These are phyloP conservation scores for Solenopsis fugax DNA, from an alignment of 1,140 invertebrate genomes.

Conservation along the genomic window DNA sequence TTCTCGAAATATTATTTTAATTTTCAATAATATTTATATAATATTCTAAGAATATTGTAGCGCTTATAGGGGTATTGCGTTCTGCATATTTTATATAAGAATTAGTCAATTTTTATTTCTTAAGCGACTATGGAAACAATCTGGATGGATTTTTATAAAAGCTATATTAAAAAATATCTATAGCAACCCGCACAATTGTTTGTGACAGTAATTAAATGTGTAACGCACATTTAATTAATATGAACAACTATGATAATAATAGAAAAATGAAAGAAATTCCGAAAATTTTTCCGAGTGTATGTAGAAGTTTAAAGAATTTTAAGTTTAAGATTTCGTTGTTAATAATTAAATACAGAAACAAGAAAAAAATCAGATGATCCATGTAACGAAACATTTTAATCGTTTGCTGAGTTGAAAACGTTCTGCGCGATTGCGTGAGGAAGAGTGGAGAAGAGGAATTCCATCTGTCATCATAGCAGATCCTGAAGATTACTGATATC, in stretches of 20 bases:
- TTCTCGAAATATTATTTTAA: too few relatives aligned
- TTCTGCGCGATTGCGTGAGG: neutral
- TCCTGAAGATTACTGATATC: slow-evolving; percentile 11
- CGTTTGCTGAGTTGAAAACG: neutral
- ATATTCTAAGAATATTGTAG: too few relatives aligned
- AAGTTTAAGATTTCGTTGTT: neutral
- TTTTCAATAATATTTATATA: too few relatives aligned
- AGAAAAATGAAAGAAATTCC: neutral
- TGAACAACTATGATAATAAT: neutral
- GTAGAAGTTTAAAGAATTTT: neutral
- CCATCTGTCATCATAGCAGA: slow-evolving; percentile 8
- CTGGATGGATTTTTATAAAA: neutral
- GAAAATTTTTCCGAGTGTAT: neutral
- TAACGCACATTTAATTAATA: neutral
- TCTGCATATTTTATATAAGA: neutral
- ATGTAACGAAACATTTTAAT: neutral
- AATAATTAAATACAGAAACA: neutral
- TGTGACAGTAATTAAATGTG: neutral
- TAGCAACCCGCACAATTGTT: slow-evolving; percentile 16
- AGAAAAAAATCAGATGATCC: neutral
- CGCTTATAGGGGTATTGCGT: neutral
- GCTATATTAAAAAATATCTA: neutral
- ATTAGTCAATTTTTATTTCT: neutral
- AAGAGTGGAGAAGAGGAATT: slow-evolving; percentile 2
- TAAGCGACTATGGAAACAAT: neutral